Evolutionary conservation across 2,113 vertebrate genomes (phyloP).

Genomic region (Apistogramma diplotaenia): DNA sequence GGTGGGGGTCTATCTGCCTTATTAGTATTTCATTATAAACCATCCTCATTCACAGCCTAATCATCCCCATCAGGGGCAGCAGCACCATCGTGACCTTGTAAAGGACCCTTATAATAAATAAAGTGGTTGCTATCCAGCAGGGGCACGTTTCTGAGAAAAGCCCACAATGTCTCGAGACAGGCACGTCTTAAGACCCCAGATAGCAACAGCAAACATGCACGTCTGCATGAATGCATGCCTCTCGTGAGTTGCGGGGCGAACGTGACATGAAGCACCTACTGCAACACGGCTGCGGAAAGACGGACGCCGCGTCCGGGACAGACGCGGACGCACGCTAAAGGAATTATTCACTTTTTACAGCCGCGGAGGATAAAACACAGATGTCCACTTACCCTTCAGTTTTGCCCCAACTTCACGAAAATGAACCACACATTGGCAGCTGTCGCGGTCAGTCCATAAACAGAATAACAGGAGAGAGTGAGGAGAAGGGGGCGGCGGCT

Average conservation of each 20-base stretch:
- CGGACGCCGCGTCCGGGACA: constrained; percentile 25
- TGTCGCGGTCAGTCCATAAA: constrained; percentile 70
- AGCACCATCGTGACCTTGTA: not conserved
- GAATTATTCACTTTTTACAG: not conserved
- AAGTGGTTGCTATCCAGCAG: not conserved
- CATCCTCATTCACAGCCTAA: not conserved
- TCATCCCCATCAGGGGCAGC: not conserved
- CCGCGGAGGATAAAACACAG: not conserved
- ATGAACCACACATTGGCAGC: constrained; percentile 54
- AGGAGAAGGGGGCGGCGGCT: constrained; percentile 37
- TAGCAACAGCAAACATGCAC: not conserved
- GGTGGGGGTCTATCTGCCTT: not conserved
- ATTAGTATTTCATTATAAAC: not conserved
- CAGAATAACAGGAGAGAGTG: constrained; percentile 1
- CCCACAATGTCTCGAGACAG: not conserved
- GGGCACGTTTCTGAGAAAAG: not conserved
- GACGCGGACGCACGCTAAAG: not conserved
- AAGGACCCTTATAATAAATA: not conserved
- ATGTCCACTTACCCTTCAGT: constrained; percentile 64
- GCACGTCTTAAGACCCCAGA: not conserved
- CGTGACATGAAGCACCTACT: constrained; percentile 52
- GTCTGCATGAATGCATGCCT: not conserved
- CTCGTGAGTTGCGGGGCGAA: constrained; percentile 3
- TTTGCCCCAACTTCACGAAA: constrained; percentile 46
- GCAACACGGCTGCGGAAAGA: constrained; percentile 20